phyloP scores from a whole-genome alignment of 2,797 vertebrate genomes.

The Trematomus bernacchii region DNA sequence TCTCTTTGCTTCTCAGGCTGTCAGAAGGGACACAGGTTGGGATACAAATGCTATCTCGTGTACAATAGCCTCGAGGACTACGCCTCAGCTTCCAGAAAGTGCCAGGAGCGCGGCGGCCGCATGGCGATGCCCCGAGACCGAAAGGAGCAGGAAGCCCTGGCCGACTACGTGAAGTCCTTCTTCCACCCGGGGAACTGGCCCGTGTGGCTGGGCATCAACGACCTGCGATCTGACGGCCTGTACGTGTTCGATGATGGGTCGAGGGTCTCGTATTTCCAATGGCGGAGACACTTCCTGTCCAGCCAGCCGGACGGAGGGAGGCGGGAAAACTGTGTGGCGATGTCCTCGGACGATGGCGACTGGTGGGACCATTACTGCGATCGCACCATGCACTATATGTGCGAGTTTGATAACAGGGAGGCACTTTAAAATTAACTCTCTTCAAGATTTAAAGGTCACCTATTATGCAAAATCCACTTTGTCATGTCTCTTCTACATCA shows the following conservation, averaged over 20 bases:
- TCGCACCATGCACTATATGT: slow-evolving; percentile 91
- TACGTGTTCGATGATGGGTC: slow-evolving; percentile 92
- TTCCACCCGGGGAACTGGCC: slow-evolving; percentile 93
- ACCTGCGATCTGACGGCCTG: slow-evolving; percentile 89
- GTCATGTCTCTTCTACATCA: no score
- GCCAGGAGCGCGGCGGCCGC: slow-evolving; percentile 87
- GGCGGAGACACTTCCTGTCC: slow-evolving; percentile 91
- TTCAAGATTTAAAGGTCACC: background rate
- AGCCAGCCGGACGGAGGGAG: slow-evolving; percentile 91
- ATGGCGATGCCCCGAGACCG: slow-evolving; percentile 91
- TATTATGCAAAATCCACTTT: no score
- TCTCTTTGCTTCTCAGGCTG: slow-evolving; percentile 81
- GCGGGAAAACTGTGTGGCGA: slow-evolving; percentile 92
- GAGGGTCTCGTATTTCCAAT: slow-evolving; percentile 90
- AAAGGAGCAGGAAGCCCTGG: slow-evolving; percentile 87
- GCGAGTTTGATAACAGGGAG: slow-evolving; percentile 89
- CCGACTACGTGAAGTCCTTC: slow-evolving; percentile 85
- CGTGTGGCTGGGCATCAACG: slow-evolving; percentile 92
- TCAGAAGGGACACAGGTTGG: slow-evolving; percentile 87
- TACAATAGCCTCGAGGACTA: slow-evolving; percentile 88
- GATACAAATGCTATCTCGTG: slow-evolving; percentile 91
- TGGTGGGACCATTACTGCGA: slow-evolving; percentile 97
- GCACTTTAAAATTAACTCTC: slow-evolving; percentile 56
- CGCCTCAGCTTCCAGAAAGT: slow-evolving; percentile 85
- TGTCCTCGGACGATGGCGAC: slow-evolving; percentile 92